A percentile compares a stretch with the other conserved stretches of the same genome.
phyloP scores from a whole-genome alignment of 2,797 vertebrate species.

The Sebastes diaconus region DNA sequence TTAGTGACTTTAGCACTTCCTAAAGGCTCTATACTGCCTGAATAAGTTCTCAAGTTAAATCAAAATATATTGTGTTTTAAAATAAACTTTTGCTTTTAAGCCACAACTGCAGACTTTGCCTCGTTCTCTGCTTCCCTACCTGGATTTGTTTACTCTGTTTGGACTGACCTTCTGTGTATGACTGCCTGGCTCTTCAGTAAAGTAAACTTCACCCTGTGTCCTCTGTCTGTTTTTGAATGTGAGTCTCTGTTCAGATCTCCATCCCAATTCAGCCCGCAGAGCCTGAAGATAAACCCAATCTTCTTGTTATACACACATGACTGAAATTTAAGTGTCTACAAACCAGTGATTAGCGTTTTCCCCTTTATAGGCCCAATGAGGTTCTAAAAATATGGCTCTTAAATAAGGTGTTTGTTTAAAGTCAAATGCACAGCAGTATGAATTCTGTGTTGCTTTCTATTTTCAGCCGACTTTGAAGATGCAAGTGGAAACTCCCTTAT shows the following conservation, averaged over 20 bases:
- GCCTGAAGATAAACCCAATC: not conserved
- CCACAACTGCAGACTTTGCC: not conserved
- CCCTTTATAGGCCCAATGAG: not conserved
- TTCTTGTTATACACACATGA: not conserved
- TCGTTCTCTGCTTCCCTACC: not conserved
- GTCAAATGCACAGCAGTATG: constrained; percentile 2
- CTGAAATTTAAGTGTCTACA: constrained; percentile 1
- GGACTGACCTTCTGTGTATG: not conserved
- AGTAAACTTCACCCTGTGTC: not conserved
- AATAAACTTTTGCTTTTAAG: not conserved
- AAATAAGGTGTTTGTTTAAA: not conserved
- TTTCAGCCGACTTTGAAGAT: constrained; percentile 39
- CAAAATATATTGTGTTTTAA: not conserved
- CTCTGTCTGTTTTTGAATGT: not conserved
- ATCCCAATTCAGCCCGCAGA: not conserved
- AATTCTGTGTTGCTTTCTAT: constrained; percentile 23
- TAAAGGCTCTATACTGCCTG: not conserved
- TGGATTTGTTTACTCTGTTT: too few species aligned
- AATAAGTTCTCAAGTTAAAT: not conserved
- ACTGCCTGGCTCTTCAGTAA: not conserved
- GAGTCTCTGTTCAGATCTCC: not conserved
- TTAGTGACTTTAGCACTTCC: constrained; percentile 10
- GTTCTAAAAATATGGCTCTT: constrained; percentile 14
- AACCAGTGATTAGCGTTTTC: not conserved
- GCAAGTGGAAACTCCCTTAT: not conserved